These are phyloP conservation scores for Osmoderma eremita DNA, from an alignment of 2,888 invertebrate species.

Conservation along the genomic window DNA sequence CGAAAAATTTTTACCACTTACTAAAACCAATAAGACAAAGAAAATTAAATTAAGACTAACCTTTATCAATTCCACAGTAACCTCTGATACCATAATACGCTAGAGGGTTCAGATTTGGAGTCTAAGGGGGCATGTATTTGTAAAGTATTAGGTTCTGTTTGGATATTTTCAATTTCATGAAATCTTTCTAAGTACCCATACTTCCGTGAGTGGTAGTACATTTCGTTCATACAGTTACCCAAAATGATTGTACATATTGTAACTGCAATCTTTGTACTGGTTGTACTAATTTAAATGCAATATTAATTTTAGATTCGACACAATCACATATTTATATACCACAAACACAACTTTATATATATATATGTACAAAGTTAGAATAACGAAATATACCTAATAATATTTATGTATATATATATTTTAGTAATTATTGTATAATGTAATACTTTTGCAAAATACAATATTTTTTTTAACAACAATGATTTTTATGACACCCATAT, in stretches of 20 bases:
- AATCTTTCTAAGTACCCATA: too few relatives aligned
- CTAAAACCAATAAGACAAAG: not conserved
- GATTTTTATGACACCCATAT: not conserved
- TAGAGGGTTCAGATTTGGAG: too few relatives aligned
- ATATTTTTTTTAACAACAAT: constrained; percentile 28
- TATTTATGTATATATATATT: constrained; percentile 30
- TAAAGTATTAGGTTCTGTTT: too few relatives aligned
- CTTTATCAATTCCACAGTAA: not conserved
- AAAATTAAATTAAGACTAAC: not conserved
- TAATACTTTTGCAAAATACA: constrained; percentile 33
- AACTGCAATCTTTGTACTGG: constrained; percentile 23
- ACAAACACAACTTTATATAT: constrained; percentile 21
- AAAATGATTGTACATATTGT: constrained; percentile 37
- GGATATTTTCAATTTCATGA: too few relatives aligned
- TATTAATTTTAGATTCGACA: constrained; percentile 34
- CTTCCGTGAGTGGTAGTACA: too few relatives aligned
- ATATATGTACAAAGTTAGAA: constrained; percentile 29
- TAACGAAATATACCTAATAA: constrained; percentile 24
- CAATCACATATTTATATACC: constrained; percentile 31
- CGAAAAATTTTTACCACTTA: not conserved
- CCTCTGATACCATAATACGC: too few relatives aligned
- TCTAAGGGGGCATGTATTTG: too few relatives aligned
- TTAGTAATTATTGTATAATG: constrained; percentile 29
- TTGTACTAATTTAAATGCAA: constrained; percentile 37
- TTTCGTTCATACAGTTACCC: constrained; percentile 39